Conservation (phyloP, 2,888 invertebrate genomes). For the Molanna angustata region DNA sequence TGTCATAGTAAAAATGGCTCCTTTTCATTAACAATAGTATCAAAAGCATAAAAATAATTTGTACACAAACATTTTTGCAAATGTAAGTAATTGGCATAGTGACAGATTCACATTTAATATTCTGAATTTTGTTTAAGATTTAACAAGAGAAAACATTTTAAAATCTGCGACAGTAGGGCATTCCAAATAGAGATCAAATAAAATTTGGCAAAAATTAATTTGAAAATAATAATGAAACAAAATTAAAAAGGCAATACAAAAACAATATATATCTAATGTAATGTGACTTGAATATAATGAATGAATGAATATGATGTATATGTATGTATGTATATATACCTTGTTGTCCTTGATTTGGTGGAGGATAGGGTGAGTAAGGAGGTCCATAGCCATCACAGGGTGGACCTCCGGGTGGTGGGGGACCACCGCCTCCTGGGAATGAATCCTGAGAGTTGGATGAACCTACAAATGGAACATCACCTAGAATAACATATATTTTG, state of each 20-base stretch:
- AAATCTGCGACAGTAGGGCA: too few relatives aligned
- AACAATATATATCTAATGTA: background rate
- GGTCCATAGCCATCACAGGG: slow-evolving; percentile 80
- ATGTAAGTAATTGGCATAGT: too few relatives aligned
- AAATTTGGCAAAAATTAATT: too few relatives aligned
- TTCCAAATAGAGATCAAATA: too few relatives aligned
- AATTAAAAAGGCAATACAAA: background rate
- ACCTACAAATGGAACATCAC: slow-evolving; percentile 59
- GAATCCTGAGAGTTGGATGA: slow-evolving; percentile 91
- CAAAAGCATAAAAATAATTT: too few relatives aligned
- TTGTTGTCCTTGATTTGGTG: slow-evolving; percentile 66
- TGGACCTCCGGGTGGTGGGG: slow-evolving; percentile 60
- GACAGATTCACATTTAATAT: too few relatives aligned
- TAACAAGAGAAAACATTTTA: too few relatives aligned
- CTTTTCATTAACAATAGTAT: too few relatives aligned
- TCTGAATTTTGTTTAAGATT: too few relatives aligned
- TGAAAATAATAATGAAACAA: background rate
- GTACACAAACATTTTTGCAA: too few relatives aligned
- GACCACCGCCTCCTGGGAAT: slow-evolving; percentile 71
- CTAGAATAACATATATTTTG: too few relatives aligned
- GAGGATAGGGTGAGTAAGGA: slow-evolving; percentile 63
- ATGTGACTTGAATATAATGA: background rate
- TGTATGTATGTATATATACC: slow-evolving; percentile 51
- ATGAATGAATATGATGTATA: background rate
- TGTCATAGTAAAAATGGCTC: too few relatives aligned